Base-by-base conservation (phyloP, 2,888 invertebrate genomes). In the Melolontha melolontha region DNA sequence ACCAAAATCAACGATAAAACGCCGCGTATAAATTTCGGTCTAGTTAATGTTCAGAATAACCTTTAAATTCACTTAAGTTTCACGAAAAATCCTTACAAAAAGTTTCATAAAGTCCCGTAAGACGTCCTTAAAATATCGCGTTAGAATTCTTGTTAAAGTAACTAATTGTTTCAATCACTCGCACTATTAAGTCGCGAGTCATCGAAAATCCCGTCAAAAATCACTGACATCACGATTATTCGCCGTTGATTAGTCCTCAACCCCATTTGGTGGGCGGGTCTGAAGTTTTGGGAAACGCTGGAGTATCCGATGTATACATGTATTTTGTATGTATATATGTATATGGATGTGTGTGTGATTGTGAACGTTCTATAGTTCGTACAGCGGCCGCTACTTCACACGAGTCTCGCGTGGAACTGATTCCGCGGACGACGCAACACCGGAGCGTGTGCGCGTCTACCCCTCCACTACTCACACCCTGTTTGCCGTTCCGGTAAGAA, bases 321-420 rank as follows among this genome's bases (percentile, higher is more conserved):
- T 34, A 34, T 34, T 34, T 34, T 34, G 34, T 34, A 34, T 34
- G 10, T 34, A 34, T 34, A 34, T 39, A 2, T 17, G 10, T 57
- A 44, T 44, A 47, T 44, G 44, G 29, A 10, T 44, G 44, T 29
- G 41, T 34, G 40, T 40, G 59, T 27, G n/a, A 17, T 14, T 17
- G 47, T 47, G 10, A 12, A 7, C 10, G n/a, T 34, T 51, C 12
- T 39, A 29, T 50, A 54, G 40, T 71, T 69, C 70, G 71, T 71
- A 68, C 52, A 42, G 52, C 41, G 4, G 29, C 44, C 40, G 66
- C 34, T 54, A 40, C 66, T 70, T 68, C 71, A 69, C 71, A 72
- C 75, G 74, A 70, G 73, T 75, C 79, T 78, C 76, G 79, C 79
- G 78, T 79, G 80, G 73, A 78, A 79, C 79, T 80, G 79, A 78